Evolutionary conservation across 2,888 invertebrate genomes (phyloP), one percentile per base, ranked within the genome.

Genomic region (Conomelus anceps): DNA sequence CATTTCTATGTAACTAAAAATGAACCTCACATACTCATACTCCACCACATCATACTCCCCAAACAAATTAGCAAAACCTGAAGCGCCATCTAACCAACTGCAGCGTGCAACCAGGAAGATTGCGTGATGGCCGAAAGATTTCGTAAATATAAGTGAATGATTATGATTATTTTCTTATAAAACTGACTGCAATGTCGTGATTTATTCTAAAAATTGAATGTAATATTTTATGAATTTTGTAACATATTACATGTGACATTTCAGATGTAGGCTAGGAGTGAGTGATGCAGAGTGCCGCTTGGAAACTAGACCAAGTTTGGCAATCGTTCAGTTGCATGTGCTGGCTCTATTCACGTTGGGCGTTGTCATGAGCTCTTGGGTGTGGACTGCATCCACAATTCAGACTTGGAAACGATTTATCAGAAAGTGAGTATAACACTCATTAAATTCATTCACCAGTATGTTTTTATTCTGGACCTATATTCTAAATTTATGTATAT

Each of bases 311-410:
- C 98, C 98, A 0, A 98, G 97, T 91, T 95, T 98, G 89, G 96
- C 96, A 0, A 96, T 97, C 93, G 93, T 97, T 87, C 97, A 98
- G 93, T 93, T 98, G 91, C 97, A 98, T 92, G 93, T 98, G 92
- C 93, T 98, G 90, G 96, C 97, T 89, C 95, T 97, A 91, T 98
- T 98, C 94, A 96, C 96, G 91, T 96, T 96, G 84, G 98, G 98
- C 85, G 95, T 98, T 90, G 95, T 97, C 26, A 97, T 98, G 96
- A 97, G 98, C 3, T 97, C 98, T 0, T 99, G 98, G 98, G 97
- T 98, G 29, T 99, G 98, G 98, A 98, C 97, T 9, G 95, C 95
- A 23, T 96, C 97, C 84, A 97, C 98, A 6, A 93, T 97, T 7
- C 96, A 96, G 91, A 96, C 97, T 20, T 99, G 99, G 99, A 95